Evolutionary conservation across 2,113 vertebrate genomes (phyloP).

Genomic region (Muscicapa adusta): DNA sequence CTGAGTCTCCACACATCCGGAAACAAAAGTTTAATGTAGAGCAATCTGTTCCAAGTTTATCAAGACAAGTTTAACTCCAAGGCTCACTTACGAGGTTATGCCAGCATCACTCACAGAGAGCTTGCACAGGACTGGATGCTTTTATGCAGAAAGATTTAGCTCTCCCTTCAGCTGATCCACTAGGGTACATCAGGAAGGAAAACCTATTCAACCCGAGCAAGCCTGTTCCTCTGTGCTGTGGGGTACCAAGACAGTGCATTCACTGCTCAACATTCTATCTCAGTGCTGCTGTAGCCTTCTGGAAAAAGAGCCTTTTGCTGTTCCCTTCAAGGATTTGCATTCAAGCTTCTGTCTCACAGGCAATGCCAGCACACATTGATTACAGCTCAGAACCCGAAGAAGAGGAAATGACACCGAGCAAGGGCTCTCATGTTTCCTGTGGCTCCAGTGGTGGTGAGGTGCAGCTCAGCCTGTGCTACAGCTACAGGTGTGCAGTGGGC

Average conservation of each 20-base stretch:
- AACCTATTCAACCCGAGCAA: neutral
- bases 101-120: neutral
- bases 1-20: neutral
- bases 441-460: neutral
- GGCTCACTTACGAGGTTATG: rapidly evolving
- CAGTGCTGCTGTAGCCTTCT: neutral
- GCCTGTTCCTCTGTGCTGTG: neutral
- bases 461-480: neutral
- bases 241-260: neutral
- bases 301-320: neutral
- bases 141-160: neutral
- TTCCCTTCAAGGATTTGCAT: neutral
- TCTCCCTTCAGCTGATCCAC: neutral
- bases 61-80: neutral
- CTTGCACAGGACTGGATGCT: neutral
- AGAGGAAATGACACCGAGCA: neutral
- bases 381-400: neutral
- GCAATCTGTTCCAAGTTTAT: constrained; percentile 16
- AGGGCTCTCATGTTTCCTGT: neutral
- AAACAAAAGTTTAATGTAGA: neutral
- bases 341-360: neutral
- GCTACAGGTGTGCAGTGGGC: neutral
- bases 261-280: neutral
- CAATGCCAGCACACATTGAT: neutral
- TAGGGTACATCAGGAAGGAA: neutral